Base-by-base conservation (phyloP, 2,888 invertebrate genomes). In the Apomyelois bistriatella region DNA sequence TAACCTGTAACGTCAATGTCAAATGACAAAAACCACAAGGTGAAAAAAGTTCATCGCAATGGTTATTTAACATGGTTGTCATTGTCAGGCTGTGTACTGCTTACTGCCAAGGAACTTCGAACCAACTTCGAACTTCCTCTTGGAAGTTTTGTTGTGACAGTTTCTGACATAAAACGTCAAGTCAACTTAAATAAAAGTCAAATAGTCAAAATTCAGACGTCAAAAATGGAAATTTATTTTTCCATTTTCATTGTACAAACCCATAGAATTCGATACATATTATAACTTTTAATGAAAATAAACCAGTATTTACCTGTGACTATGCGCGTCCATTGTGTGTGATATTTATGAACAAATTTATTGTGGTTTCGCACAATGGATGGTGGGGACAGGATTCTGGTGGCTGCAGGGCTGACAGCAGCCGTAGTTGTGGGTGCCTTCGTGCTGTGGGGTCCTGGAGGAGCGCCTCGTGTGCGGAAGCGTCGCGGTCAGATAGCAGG, bases 371-470 rank as follows among this genome's bases (percentile, higher is more conserved):
- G 53, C 61, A 79, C 59, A 61, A 94, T 94, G 94, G 94, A 94
- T 65, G 91, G 94, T 59, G 95, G 95, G 54, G 95, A 96, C 74
- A 93, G 93, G 78, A 93, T 96, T 63, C 89, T 95, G 58, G 94
- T 96, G 72, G 95, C 95, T 61, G 95, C 95, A 48, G 95, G 95
- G 32, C 91, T 95, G 50, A 95, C 95, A 50, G 95, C 94, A 38
- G 96, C 95, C 12, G 93, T 96, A 50, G 95, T 95, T 28, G 94
- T 96, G 10, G 95, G 96, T 35, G 95, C 95, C 5, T 96, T 96
- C 74, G 95, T 96, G 37, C 92, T 96, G 65, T 96, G 96, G 96
- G 94, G 95, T 53, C 95, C 95, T 17, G 92, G 93, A 0, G 92
- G 93, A 65, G 91, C 94, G 66, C 83, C 93, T 4, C 89, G 92